phyloP scores from a whole-genome alignment of 2,113 vertebrate genomes.

The Chunga burmeisteri region DNA sequence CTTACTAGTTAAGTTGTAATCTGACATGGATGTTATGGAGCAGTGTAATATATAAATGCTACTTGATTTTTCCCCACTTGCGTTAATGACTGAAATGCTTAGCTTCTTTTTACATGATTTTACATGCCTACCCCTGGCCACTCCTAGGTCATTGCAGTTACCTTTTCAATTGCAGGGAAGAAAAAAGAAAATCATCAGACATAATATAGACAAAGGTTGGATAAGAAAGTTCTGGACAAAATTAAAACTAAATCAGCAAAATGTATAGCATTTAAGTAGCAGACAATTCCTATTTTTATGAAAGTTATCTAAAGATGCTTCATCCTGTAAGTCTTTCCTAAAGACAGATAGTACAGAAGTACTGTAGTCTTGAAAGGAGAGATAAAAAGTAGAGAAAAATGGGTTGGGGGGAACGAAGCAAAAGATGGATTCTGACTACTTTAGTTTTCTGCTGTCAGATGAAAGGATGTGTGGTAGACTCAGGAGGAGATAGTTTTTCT shows the following conservation, averaged over 20 bases:
- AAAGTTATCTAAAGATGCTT: neutral
- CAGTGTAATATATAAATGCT: neutral
- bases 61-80: neutral
- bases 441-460: neutral
- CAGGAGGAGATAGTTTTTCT: neutral
- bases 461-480: neutral
- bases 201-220: neutral
- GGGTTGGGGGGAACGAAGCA: neutral
- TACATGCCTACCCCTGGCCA: neutral
- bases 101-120: neutral
- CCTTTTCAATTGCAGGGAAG: neutral
- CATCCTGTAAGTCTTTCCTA: neutral
- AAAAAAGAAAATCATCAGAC: neutral
- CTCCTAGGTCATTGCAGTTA: neutral
- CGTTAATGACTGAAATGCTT: neutral
- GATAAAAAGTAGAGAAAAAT: neutral
- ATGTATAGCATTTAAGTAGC: neutral
- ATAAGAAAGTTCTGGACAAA: neutral
- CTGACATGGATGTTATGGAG: neutral
- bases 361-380: neutral
- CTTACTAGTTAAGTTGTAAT: neutral
- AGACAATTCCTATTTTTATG: neutral
- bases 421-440: neutral
- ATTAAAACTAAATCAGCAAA: neutral
- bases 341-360: neutral